phyloP scores from a whole-genome alignment of 2,888 invertebrate genomes.

The Atethmia centrago region DNA sequence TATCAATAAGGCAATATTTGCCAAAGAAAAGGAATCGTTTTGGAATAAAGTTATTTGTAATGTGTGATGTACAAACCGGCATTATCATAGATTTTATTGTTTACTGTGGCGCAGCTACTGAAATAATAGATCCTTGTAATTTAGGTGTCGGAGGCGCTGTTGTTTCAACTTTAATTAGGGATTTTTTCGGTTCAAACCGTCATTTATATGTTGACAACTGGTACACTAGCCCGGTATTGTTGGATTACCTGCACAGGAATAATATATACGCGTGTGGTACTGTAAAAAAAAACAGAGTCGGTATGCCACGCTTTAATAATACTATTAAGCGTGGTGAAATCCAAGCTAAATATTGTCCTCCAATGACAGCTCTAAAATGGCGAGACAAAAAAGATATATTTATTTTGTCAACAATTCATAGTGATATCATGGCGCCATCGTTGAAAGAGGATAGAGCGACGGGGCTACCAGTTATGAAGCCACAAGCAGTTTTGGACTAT shows the following conservation, averaged over 20 bases:
- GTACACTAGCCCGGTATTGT: slow-evolving; percentile 57
- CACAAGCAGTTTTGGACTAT: slow-evolving; percentile 53
- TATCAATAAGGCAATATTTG: slow-evolving; percentile 52
- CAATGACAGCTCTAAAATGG: slow-evolving; percentile 59
- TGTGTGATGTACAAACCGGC: slow-evolving; percentile 55
- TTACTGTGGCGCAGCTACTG: slow-evolving; percentile 54
- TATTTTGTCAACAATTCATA: slow-evolving; percentile 52
- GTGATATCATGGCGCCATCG: slow-evolving; percentile 47
- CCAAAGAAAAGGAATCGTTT: slow-evolving; percentile 55
- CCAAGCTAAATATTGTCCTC: slow-evolving; percentile 36
- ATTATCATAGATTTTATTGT: slow-evolving; percentile 61
- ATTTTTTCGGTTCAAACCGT: slow-evolving; percentile 43
- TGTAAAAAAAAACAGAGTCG: slow-evolving; percentile 48
- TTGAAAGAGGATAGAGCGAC: slow-evolving; percentile 47
- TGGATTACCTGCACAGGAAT: slow-evolving; percentile 44
- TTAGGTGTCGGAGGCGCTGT: slow-evolving; percentile 51
- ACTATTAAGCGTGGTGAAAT: slow-evolving; percentile 43
- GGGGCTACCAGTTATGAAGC: slow-evolving; percentile 50
- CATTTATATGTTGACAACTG: slow-evolving; percentile 58
- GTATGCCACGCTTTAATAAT: slow-evolving; percentile 51
- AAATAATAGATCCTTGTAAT: slow-evolving; percentile 42
- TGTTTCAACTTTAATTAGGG: slow-evolving; percentile 46
- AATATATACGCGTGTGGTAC: slow-evolving; percentile 58
- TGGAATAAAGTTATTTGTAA: slow-evolving; percentile 55
- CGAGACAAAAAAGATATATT: slow-evolving; percentile 56